These are phyloP conservation scores for Entomobrya proxima DNA, from an alignment of 2,888 invertebrate species.

Conservation along the genomic window DNA sequence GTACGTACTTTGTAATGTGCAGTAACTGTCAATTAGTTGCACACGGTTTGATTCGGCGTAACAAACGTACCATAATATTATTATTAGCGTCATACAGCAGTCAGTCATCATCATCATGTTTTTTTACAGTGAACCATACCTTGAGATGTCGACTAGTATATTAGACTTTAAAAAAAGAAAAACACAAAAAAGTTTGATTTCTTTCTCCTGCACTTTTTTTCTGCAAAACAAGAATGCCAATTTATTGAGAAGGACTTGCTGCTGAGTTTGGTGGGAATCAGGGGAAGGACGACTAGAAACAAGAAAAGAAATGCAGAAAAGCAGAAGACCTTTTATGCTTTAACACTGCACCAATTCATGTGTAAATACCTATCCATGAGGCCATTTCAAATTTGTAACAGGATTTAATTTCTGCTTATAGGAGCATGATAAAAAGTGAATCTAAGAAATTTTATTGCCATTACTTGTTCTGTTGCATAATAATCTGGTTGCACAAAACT, in stretches of 20 bases:
- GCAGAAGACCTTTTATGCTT: not conserved
- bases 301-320: not conserved
- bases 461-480: not conserved
- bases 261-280: slow-evolving; percentile 19
- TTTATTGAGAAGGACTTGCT: not conserved
- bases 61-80: slow-evolving; percentile 17
- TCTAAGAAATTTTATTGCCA: not conserved
- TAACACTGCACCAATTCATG: too few species aligned
- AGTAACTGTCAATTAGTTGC: slow-evolving; percentile 27
- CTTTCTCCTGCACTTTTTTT: too few species aligned
- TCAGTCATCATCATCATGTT: slow-evolving; percentile 18
- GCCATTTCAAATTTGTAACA: not conserved
- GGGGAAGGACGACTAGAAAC: slow-evolving; percentile 22
- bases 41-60: slow-evolving; percentile 38
- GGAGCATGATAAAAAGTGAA: not conserved
- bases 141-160: not conserved
- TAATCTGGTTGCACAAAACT: not conserved
- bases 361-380: not conserved
- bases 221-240: too few species aligned
- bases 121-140: too few species aligned
- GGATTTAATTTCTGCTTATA: not conserved
- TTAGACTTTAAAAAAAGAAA: not conserved
- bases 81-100: not conserved
- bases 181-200: not conserved
- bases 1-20: not conserved